Evolutionary conservation across 2,797 vertebrate genomes (phyloP), one percentile per base, ranked within the genome.

Genomic region (Neosilurus mollespiculum): DNA sequence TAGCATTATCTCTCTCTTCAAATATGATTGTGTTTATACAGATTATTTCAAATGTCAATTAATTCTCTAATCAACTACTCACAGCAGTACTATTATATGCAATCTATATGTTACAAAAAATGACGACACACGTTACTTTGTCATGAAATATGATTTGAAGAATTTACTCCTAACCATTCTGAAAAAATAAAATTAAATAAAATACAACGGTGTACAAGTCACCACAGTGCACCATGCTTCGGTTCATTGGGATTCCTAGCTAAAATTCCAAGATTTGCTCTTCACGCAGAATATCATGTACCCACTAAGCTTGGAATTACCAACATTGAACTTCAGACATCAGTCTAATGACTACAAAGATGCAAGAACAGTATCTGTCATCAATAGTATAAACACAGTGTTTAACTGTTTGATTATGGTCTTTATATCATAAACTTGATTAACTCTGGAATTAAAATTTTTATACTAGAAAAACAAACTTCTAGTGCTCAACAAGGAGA

Each of bases 21-120:
- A 51, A 75, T 75, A 61, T 34, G 34, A 67, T 54, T 75, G 59
- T 51, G 14, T 14, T 73, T 84, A 73, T 58, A 66, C 53, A 75
- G 72, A 76, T 76, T 76, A 58, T 14, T 34, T 75, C 4, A 22
- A 58, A 59, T 34, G 30, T 34, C 8, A 22, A 34, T 58, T 58
- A 75, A 22, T 34, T 75, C 26, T 75, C 54, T 75, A 72, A 58
- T 26, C 18, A 75, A 14, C 73, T 80, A 80, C 59, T 56, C 14
- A 66, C 49, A 49, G n/a, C 37, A 53, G 30, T 73, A 81, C 26
- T 80, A 54, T 20, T 81, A 61, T 49, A 24, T 11, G 56, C 64
- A 43, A 80, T 80, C 20, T 80, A 84, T 72, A 64, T 73, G 49
- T 8, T 79, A 84, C 18, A 71, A 12, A 54, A 71, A 70, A 54